Conservation (phyloP, 2,888 invertebrate species). For the Sphecodes monilicornis region DNA sequence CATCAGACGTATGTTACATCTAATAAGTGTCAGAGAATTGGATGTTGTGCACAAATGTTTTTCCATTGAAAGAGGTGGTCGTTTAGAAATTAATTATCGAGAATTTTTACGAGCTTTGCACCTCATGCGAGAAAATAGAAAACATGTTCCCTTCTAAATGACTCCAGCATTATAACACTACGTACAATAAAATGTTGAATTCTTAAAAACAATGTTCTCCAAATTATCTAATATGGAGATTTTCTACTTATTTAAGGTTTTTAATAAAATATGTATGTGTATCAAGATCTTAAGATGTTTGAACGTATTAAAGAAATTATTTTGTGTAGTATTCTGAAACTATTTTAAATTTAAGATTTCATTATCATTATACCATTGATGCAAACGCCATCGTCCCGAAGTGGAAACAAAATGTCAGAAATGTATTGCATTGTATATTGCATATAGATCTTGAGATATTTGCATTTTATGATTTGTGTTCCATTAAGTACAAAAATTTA, state of each 20-base stretch:
- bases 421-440: background rate
- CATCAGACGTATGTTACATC: slow-evolving; percentile 87
- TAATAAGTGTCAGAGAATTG: slow-evolving; percentile 89
- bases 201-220: background rate
- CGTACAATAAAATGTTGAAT: background rate
- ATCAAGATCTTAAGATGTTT: background rate
- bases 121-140: slow-evolving; percentile 85
- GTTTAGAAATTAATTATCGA: slow-evolving; percentile 89
- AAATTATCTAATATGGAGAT: background rate
- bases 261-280: background rate
- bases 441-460: background rate
- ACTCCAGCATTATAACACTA: background rate
- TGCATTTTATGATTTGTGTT: background rate
- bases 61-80: slow-evolving; percentile 88
- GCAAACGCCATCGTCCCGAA: background rate
- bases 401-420: background rate
- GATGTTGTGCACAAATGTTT: slow-evolving; percentile 91
- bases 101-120: slow-evolving; percentile 89
- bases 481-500: background rate
- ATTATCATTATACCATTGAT: background rate
- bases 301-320: background rate
- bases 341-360: background rate
- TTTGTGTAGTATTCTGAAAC: background rate
- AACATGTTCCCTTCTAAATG: slow-evolving; percentile 63
- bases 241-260: background rate